Evolutionary conservation across 2,888 invertebrate species (phyloP), one percentile per base, ranked within the genome.

Genomic region (Taphrorychus bicolor): DNA sequence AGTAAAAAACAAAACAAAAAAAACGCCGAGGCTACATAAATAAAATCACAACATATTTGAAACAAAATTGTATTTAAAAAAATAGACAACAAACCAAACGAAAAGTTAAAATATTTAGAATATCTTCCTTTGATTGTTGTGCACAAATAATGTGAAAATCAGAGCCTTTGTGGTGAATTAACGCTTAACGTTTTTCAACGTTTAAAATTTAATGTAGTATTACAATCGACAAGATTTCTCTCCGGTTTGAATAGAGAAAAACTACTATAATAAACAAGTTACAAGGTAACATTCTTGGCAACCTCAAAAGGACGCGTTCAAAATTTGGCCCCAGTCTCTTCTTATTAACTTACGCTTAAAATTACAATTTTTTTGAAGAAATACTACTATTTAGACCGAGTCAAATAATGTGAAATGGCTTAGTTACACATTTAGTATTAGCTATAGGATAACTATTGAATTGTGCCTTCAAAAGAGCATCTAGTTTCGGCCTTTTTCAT

Each of bases 1-100:
- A 23, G 45, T 48, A 66, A 23, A 66, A 45, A 61, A 66, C 42
- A 52, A 52, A 41, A 58, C n/a, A 65, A 52, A 57, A 61, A 57
- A 42, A 53, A 56, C 3, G 24, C 16, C 16, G 54, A 62, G 48
- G n/a, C n/a, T n/a, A 42, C 14, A 7, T 17, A 59, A 69, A 61
- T 61, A 62, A 69, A 69, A 69, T 69, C 69, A 69, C 61, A 66
- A 58, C 24, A 61, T 58, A 62, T 66, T 66, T 69, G 61, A 66
- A 53, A 59, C 48, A 53, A 40, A 56, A 63, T 58, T 32, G 52
- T 16, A 48, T 48, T 45, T 14, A n/a, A n/a, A 48, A 18, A 16
- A 17, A 48, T 48, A 14, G 9, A 18, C 18, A 48, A 48, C 48
- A 18, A 32, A 60, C 59, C 48, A 52, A 19, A 52, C 11, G 3